These are phyloP conservation scores for Cephalopachus bancanus DNA, from an alignment of 2,797 vertebrate species.

Conservation along the genomic window DNA sequence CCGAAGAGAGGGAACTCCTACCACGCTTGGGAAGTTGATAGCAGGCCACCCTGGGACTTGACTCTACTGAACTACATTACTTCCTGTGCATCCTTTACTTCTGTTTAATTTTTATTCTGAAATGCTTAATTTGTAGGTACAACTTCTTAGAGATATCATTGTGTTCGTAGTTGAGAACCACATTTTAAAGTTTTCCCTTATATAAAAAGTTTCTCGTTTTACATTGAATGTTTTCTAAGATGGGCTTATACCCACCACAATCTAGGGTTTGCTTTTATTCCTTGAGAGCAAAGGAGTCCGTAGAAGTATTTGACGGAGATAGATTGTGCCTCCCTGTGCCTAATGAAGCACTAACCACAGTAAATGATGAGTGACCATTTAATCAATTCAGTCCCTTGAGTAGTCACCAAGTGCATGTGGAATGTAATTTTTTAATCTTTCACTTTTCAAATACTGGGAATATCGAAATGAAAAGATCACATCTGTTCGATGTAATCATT, in stretches of 20 bases:
- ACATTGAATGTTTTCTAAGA: constrained; percentile 46
- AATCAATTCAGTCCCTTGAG: constrained; percentile 86
- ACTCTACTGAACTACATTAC: neutral
- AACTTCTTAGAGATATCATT: neutral
- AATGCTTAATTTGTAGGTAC: neutral
- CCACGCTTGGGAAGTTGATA: neutral
- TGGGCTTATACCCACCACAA: constrained; percentile 64
- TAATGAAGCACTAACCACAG: constrained; percentile 89
- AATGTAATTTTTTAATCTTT: constrained; percentile 88
- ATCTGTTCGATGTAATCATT: constrained; percentile 58
- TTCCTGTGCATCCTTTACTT: neutral
- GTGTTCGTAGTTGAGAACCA: constrained; percentile 52
- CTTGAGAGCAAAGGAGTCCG: constrained; percentile 65
- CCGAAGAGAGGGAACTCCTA: neutral
- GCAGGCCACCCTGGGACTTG: neutral
- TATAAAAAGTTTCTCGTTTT: constrained; percentile 1
- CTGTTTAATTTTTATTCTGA: constrained; percentile 50
- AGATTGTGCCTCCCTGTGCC: constrained; percentile 85
- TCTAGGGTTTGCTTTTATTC: constrained; percentile 69
- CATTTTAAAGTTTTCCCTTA: neutral
- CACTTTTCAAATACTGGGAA: constrained; percentile 82
- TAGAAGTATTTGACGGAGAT: constrained; percentile 88
- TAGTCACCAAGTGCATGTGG: constrained; percentile 85
- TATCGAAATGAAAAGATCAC: constrained; percentile 75
- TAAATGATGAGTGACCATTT: constrained; percentile 90